Percentiles rank a stretch among this genome's conserved stretches.
Conservation (phyloP, 2,113 vertebrate genomes). For the Stigmatopora nigra region DNA sequence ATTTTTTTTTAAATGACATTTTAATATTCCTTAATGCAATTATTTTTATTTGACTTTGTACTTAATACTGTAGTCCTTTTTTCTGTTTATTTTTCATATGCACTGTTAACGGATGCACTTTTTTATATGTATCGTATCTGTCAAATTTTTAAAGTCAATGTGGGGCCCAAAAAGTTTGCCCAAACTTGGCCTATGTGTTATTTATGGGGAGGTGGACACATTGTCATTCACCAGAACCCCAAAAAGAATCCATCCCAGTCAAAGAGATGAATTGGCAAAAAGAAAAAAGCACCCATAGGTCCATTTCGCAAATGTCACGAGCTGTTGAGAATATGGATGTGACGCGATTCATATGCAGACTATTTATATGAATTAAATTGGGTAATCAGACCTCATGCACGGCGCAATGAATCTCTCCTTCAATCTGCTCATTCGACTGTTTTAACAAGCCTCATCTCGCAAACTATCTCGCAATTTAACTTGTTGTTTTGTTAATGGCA, state of each 20-base stretch:
- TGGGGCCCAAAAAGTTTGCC: too few relatives aligned
- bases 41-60: too few relatives aligned
- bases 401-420: slow-evolving; percentile 46
- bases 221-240: not conserved
- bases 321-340: slow-evolving; percentile 24
- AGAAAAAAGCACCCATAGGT: not conserved
- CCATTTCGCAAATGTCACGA: slow-evolving; percentile 15
- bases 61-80: too few relatives aligned
- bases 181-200: too few relatives aligned
- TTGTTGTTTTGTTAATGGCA: slow-evolving; percentile 9
- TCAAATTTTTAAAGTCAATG: too few relatives aligned
- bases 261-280: not conserved
- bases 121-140: too few relatives aligned
- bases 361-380: slow-evolving; percentile 47
- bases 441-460: slow-evolving; percentile 50
- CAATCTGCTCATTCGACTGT: slow-evolving; percentile 47
- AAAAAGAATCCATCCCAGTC: not conserved
- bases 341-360: slow-evolving; percentile 29
- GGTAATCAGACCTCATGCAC: slow-evolving; percentile 37
- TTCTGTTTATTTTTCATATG: too few relatives aligned
- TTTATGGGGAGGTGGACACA: not conserved
- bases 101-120: too few relatives aligned
- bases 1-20: too few relatives aligned
- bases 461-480: slow-evolving; percentile 12
- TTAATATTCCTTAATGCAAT: too few relatives aligned